phyloP scores from a whole-genome alignment of 2,888 invertebrate genomes.

The Entomobrya multifasciata region DNA sequence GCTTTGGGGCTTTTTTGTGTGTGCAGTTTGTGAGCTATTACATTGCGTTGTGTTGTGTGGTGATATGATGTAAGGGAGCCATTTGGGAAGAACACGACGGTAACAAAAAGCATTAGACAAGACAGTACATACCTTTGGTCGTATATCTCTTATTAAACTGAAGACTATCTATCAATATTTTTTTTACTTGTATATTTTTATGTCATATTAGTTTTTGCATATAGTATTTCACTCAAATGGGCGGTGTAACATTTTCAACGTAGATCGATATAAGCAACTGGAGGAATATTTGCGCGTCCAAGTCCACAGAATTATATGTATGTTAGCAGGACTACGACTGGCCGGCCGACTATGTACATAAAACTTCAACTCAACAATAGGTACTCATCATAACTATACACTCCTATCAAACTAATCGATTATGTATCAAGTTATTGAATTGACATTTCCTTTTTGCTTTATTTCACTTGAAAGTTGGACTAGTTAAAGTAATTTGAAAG shows the following conservation, averaged over 20 bases:
- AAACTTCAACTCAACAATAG: too few species aligned
- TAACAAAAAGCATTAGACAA: too few species aligned
- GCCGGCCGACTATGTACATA: conserved; percentile 9
- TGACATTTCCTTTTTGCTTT: too few species aligned
- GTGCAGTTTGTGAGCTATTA: neutral
- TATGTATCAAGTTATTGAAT: too few species aligned
- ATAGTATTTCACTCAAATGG: conserved; percentile 25
- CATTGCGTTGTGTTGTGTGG: neutral
- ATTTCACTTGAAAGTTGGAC: too few species aligned
- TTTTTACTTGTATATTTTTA: conserved; percentile 4
- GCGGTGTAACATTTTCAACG: conserved; percentile 25
- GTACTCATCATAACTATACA: too few species aligned
- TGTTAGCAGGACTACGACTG: neutral
- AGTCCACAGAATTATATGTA: neutral
- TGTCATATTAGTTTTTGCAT: conserved; percentile 11
- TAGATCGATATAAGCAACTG: conserved; percentile 23
- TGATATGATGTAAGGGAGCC: too few species aligned
- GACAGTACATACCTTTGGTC: too few species aligned
- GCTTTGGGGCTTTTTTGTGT: neutral
- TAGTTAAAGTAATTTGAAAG: too few species aligned
- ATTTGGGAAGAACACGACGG: too few species aligned
- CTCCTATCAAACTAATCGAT: conserved; percentile 32
- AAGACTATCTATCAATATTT: too few species aligned
- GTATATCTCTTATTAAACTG: too few species aligned
- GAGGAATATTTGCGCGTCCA: neutral